These are phyloP conservation scores for Triplophysa yarkandensis DNA, from an alignment of 2,797 vertebrate species.

Conservation along the genomic window DNA sequence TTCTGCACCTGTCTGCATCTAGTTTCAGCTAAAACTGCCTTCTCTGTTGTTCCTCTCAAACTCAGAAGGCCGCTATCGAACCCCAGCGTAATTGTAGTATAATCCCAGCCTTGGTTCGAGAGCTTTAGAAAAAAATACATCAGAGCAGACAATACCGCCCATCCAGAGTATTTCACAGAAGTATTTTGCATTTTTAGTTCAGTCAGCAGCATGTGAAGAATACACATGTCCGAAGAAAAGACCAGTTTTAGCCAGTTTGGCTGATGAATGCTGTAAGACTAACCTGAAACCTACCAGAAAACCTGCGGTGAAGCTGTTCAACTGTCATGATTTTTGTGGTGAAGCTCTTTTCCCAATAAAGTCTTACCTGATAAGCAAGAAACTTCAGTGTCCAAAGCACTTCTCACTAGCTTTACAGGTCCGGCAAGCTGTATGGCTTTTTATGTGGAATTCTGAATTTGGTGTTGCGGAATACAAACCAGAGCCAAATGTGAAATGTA, in stretches of 20 bases:
- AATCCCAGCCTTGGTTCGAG: slow-evolving; percentile 24
- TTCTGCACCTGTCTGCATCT: slow-evolving; percentile 4
- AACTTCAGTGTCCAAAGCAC: not conserved
- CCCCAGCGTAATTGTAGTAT: slow-evolving; percentile 35
- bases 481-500: slow-evolving; percentile 31
- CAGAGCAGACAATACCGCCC: slow-evolving; percentile 29
- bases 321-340: not conserved
- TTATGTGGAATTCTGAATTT: slow-evolving; percentile 29
- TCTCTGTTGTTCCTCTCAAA: not conserved
- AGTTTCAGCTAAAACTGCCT: not conserved
- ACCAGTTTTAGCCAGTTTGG: not conserved
- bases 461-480: slow-evolving; percentile 35
- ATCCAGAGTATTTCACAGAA: slow-evolving; percentile 29
- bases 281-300: not conserved
- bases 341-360: not conserved
- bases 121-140: slow-evolving; percentile 24
- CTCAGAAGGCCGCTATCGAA: not conserved
- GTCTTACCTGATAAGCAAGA: not conserved
- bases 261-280: too few species aligned
- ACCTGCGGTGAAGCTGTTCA: not conserved
- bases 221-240: not conserved
- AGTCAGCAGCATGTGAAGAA: not conserved
- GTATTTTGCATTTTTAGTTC: slow-evolving; percentile 23
- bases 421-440: not conserved
- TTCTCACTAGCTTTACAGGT: not conserved